Percentiles rank a stretch among this genome's conserved stretches.
Evolutionary conservation across 2,888 invertebrate genomes (phyloP).

Genomic region (Sericinus montela): DNA sequence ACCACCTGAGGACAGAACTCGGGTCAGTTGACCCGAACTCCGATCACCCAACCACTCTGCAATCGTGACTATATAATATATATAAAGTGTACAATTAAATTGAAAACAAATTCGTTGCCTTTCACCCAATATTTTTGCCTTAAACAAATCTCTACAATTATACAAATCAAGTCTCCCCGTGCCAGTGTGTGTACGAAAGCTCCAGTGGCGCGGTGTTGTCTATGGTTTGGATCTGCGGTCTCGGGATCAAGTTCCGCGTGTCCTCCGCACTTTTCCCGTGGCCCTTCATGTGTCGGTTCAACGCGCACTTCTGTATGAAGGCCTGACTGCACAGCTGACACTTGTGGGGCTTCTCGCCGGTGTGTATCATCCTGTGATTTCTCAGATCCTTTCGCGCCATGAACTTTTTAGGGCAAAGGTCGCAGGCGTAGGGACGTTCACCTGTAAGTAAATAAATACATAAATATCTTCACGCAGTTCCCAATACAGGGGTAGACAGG

Average conservation of each 20-base stretch:
- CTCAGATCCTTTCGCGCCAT: constrained; percentile 95
- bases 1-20: no score
- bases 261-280: constrained; percentile 36
- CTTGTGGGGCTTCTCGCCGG: constrained; percentile 94
- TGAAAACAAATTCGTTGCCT: no score
- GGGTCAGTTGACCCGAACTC: no score
- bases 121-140: no score
- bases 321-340: constrained; percentile 93
- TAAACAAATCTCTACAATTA: no score
- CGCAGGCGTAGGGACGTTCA: constrained; percentile 90
- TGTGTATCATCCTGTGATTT: constrained; percentile 94
- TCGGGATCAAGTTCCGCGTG: constrained; percentile 19
- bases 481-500: no score
- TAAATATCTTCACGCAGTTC: no score
- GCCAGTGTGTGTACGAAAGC: constrained; percentile 26
- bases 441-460: constrained; percentile 46
- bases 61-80: no score
- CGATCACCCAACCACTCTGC: no score
- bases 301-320: constrained; percentile 94
- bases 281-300: constrained; percentile 94
- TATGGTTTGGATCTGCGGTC: constrained; percentile 22
- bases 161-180: constrained; percentile 22
- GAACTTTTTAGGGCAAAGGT: constrained; percentile 93
- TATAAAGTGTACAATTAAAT: no score
- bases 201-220: constrained; percentile 20